These are phyloP conservation scores for Orthonyx spaldingii DNA, from an alignment of 2,113 vertebrate species.

Conservation along the genomic window DNA sequence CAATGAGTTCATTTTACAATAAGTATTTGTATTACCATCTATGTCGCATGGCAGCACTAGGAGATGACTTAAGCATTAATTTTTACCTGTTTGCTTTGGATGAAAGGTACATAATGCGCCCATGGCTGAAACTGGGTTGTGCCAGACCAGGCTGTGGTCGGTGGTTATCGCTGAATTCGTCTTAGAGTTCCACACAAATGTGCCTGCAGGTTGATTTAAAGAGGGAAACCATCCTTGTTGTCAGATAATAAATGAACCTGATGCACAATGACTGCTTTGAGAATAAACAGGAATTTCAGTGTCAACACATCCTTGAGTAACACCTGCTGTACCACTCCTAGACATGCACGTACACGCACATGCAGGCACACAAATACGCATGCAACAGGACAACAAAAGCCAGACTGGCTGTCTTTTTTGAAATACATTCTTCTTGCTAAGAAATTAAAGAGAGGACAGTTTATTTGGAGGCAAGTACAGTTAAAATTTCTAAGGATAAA, in stretches of 20 bases:
- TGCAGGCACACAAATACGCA: neutral
- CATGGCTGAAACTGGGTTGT: neutral
- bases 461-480: neutral
- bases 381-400: neutral
- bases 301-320: neutral
- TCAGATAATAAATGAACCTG: slow-evolving; percentile 4
- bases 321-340: neutral
- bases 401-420: neutral
- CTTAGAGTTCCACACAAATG: neutral
- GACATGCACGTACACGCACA: accelerated
- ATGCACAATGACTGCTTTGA: slow-evolving; percentile 5
- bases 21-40: neutral
- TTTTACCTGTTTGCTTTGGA: neutral
- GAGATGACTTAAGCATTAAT: neutral
- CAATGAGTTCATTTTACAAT: neutral
- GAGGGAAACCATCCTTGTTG: neutral
- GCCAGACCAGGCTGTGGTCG: neutral
- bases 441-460: neutral
- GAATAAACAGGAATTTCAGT: slow-evolving; percentile 33
- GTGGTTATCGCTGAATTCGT: neutral
- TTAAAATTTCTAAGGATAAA: neutral
- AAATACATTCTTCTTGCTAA: neutral
- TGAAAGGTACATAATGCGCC: neutral
- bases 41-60: neutral
- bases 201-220: neutral